Base-by-base conservation (phyloP, 2,113 vertebrate genomes). In the Microcebus ravelobensis region DNA sequence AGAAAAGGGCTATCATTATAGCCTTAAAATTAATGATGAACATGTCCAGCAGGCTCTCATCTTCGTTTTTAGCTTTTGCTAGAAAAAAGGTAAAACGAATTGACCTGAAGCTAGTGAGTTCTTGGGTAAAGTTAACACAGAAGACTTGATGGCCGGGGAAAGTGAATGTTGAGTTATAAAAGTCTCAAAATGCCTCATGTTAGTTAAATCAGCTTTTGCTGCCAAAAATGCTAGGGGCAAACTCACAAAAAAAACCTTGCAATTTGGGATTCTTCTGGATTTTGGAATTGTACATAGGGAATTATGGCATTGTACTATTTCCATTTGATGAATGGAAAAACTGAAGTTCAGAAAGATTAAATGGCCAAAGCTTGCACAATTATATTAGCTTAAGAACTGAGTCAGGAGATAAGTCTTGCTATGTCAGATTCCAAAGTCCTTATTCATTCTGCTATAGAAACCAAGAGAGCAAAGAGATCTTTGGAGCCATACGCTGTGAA, bases 31-130 rank as follows among this genome's bases (percentile, higher is more conserved):
- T 76, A 77, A 27, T 11, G 27, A 59, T 39, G 42, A 50, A 17
- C 0, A 0, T 9, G 27, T 20, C 50, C 6, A 7, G 42, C 4
- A 48, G 57, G 7, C 42, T 65, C 7, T 59, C 1, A 0, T 23
- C 23, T 68, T 91, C 50, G 68, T 71, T 93, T 67, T 65, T 8
- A 63, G 23, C 18, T 87, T 80, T 45, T 86, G 61, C 70, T 76
- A 80, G 29, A 13, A n/a, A 74, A 76, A 31, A 18, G 42, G 42
- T 48, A 48, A 76, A 76, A 48, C 29, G 11, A 68, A 21, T 1
- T 76, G 55, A 59, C 70, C 21, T 94, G 82, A 55, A 81, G 55
- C 18, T 73, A 12, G 68, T 18, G 25, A 70, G 27, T 82, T 71
- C 57, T 17, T n/a, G 21, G 57, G 89, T 83, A 52, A 86, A 45